Base-by-base conservation (phyloP, 2,888 invertebrate species). In the Leucophora obtusa region DNA sequence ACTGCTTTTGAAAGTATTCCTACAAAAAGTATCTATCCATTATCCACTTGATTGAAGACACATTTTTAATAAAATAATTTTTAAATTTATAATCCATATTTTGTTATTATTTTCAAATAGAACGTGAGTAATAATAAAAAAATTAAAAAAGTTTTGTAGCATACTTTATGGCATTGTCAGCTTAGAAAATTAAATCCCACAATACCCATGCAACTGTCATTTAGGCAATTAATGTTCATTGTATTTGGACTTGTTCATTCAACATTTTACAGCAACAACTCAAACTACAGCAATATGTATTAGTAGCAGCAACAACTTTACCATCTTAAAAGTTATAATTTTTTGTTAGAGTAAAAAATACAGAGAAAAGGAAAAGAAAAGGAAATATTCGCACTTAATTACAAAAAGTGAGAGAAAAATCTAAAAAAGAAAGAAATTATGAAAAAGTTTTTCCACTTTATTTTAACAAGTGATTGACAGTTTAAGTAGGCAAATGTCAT, bases 121-220 rank as follows among this genome's bases (percentile, higher is more conserved):
- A 28, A 28, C 1, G 28, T 28, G 6, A 28, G 28, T 38, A n/a
- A 47, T 47, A 47, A 47, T 47, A n/a, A 47, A n/a, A 47, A 38
- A 47, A 47, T 47, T 47, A 47, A 47, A 38, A 43, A 47, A 47
- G 43, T 47, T 47, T 47, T 47, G 4, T n/a, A 47, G 3, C 43
- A 15, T 14, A 47, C n/a, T 54, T 62, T 24, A 62, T 62, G 51
- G 15, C 63, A 43, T 54, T 66, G 53, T 24, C 78, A 72, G 28
- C 50, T 72, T 18, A 50, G n/a, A 24, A 24, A 14, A 62, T 33
- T 43, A 50, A 75, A 60, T 58, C 50, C 62, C 82, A 51, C 74
- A 82, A 79, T 77, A 74, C 54, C 77, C 65, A 82, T 73, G 72
- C 82, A 75, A 75, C 76, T 83, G 79, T 83, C 83, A 83, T 79